These are phyloP conservation scores for Eubucco bourcierii DNA, from an alignment of 2,113 vertebrate species.

Conservation along the genomic window DNA sequence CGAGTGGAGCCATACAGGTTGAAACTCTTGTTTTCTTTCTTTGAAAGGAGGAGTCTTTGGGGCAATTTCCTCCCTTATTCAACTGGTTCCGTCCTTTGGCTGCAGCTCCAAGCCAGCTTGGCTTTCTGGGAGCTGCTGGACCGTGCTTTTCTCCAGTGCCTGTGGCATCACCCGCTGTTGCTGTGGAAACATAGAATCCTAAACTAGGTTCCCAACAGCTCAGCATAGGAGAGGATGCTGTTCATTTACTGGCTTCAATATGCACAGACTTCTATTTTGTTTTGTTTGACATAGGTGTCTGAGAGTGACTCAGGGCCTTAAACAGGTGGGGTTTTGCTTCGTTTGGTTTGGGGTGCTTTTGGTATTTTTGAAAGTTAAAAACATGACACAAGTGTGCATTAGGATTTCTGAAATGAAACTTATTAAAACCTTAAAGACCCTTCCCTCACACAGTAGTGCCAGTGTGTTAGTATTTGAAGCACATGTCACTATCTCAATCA, in stretches of 20 bases:
- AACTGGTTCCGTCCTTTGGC: not conserved
- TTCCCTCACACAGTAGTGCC: not conserved
- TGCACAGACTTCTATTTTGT: not conserved
- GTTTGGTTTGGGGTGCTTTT: not conserved
- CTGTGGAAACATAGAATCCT: not conserved
- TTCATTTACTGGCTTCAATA: not conserved
- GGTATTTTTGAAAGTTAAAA: not conserved
- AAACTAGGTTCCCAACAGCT: not conserved
- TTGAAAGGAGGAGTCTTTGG: not conserved
- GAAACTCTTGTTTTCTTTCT: not conserved
- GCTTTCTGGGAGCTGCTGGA: not conserved
- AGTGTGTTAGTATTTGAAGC: not conserved
- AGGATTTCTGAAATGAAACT: not conserved
- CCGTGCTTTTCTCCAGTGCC: fast-evolving
- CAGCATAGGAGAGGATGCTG: not conserved
- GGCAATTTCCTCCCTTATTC: not conserved
- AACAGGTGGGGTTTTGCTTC: not conserved
- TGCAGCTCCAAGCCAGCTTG: not conserved
- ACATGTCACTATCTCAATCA: not conserved
- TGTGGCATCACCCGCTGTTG: not conserved
- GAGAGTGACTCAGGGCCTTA: not conserved
- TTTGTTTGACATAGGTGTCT: not conserved
- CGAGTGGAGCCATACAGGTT: not conserved
- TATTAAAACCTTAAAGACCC: not conserved
- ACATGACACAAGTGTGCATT: not conserved